Conservation (phyloP, 1,140 invertebrate genomes). For the Rhopalosiphum maidis region DNA sequence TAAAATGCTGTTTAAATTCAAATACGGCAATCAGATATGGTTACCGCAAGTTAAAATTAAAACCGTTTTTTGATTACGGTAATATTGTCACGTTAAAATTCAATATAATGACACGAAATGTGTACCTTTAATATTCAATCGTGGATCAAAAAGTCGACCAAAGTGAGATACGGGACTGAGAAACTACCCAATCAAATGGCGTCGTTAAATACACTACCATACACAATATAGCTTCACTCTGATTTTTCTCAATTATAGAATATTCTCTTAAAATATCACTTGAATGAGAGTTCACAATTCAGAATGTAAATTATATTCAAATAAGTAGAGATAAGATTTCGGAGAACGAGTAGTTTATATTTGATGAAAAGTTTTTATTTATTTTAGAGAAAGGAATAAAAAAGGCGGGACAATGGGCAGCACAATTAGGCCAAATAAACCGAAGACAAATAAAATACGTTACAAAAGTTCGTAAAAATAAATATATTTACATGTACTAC, state of each 20-base stretch:
- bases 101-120: neutral
- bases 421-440: conserved; percentile 36
- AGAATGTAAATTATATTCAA: conserved; percentile 43
- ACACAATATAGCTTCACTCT: neutral
- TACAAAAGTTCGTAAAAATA: conserved; percentile 4
- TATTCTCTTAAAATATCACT: neutral
- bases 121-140: neutral
- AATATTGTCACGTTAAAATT: no score
- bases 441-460: neutral
- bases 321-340: conserved; percentile 6
- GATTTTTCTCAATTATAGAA: neutral
- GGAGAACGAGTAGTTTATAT: neutral
- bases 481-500: neutral
- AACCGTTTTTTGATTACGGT: no score
- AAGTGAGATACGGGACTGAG: neutral
- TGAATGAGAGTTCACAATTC: neutral
- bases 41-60: neutral
- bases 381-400: neutral
- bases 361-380: conserved; percentile 39
- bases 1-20: neutral
- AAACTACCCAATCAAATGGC: neutral
- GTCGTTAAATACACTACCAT: neutral
- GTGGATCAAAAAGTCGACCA: neutral
- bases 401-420: neutral
- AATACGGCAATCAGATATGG: neutral